Base-by-base conservation (phyloP, 2,113 vertebrate genomes). In the Gobio gobio region DNA sequence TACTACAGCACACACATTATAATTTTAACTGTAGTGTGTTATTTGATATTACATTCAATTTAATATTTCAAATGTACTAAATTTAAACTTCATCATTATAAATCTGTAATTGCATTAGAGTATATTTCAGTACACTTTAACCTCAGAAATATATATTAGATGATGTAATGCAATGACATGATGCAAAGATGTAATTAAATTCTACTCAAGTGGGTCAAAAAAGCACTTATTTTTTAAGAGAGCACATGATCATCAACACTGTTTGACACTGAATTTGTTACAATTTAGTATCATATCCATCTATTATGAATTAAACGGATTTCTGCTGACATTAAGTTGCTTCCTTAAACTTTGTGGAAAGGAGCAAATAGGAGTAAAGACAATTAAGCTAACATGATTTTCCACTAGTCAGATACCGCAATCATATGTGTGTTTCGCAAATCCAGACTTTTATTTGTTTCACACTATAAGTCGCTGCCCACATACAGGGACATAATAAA, bases 401-500 rank as follows among this genome's bases (percentile, higher is more conserved):
- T 10, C 22, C 36, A 72, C 10, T 70, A 43, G 4, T n/a, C 36
- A 43, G 20, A 72, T 72, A 72, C 68, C 2, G 18, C 20, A 5
- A 2, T 10, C 20, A 72, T 20, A 43, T n/a, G 68, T 13, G 20
- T 43, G 68, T 43, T 70, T 36, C 22, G 20, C 20, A 72, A 20
- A 72, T 36, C 20, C 68, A 43, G 20, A 72, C 20, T 20, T 72
- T 43, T 43, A 43, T 20, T 72, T 12, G 68, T 72, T 72, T 72
- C 22, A 12, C 68, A 72, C 43, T 20, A 70, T 70, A 43, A 12
- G 68, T 72, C 20, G 9, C 36, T 70, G 36, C 68, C 68, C 20
- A 43, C 36, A 72, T 43, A 72, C 36, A n/a, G 68, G 10, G 4
- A 72, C 36, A n/a, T 72, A 72, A 72, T 72, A 72, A 70, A n/a